Base-by-base conservation (phyloP, 2,113 vertebrate genomes). In the Grallaria varia region DNA sequence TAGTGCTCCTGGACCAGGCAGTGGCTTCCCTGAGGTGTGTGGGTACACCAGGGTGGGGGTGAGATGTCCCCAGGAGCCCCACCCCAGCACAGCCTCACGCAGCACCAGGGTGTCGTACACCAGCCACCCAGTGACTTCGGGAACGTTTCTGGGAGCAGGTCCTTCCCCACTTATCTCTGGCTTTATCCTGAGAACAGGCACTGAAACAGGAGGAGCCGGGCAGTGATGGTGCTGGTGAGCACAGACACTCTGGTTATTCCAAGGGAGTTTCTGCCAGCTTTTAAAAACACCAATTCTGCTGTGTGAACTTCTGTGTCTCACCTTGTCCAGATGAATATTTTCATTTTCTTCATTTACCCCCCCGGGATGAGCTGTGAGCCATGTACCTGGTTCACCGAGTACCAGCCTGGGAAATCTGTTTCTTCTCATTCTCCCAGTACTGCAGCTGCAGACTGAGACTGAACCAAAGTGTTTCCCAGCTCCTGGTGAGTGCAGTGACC, bases 361-460 rank as follows among this genome's bases (percentile, higher is more conserved):
- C 45, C 31, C 12, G 27, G 27, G 59, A 14, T 42, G 24, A 50
- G 63, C 69, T 12, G 7, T 35, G 28, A 81, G 76, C 58, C 6
- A 8, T 2, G 24, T 6, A 18, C 47, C 8, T 0, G 6, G 75
- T 47, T 39, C 63, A n/a, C 12, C 1, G 4, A 23, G 12, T 3
- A 4, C 19, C 67, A 37, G 53, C 19, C 53, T 64, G 47, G 7
- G 17, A 14, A 3, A 15, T 15, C 62, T 7, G 20, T 1, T 42
- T 21, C 37, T 45, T 55, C 49, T 15, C 5, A 3, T 11, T 33
- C 33, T 37, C 64, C 45, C 60, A 63, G 0, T 16, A 40, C 27
- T 27, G 16, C 55, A 81, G 33, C 40, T 49, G 27, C 6, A 7
- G 40, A 3, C n/a, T 31, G 40, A 49, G 10, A 9, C 30, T 4